Base-by-base conservation (phyloP, 2,113 vertebrate species). In the Uria lomvia region DNA sequence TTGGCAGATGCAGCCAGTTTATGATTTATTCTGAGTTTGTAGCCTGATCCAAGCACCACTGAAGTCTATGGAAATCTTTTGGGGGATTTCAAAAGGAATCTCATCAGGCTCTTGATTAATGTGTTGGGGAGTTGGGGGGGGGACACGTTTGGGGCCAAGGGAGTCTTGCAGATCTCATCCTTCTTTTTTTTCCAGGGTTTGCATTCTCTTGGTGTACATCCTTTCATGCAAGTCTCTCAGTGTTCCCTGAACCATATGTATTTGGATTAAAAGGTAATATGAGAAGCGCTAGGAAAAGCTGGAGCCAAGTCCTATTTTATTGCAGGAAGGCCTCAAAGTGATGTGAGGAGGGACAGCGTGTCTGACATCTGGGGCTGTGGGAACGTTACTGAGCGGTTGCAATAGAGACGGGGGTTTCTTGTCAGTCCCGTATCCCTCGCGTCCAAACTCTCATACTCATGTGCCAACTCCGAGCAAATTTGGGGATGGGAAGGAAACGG, bases 251-350 rank as follows among this genome's bases (percentile, higher is more conserved):
- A 88, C 94, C 96, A 91, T 93, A 88, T 96, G 83, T 92, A 96
- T 94, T 93, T 90, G 96, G 76, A 93, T 96, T 95, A 82, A 94
- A 93, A 93, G 84, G 96, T 96, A 96, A 97, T 84, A 90, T 84
- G 95, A 97, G 95, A 93, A 92, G 90, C 6, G 2, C 71, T 92
- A 83, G 50, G 79, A 86, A 94, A 96, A 94, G 84, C 94, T 95
- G 76, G 88, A 92, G 95, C 87, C 92, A 94, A 91, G 96, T 95
- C 53, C 43, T 32, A 27, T 92, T 93, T 95, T 91, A 90, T 87
- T 96, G 90, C 92, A 97, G 91, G 92, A 95, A 92, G 86, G 66
- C 81, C 83, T 91, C 6, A 1, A 50, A 91, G 73, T 91, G 85
- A 84, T 92, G 87, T 49, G 73, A 81, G 73, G 70, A 79, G 89